Base-by-base conservation (phyloP, 2,797 vertebrate genomes). In the Lateolabrax maculatus region DNA sequence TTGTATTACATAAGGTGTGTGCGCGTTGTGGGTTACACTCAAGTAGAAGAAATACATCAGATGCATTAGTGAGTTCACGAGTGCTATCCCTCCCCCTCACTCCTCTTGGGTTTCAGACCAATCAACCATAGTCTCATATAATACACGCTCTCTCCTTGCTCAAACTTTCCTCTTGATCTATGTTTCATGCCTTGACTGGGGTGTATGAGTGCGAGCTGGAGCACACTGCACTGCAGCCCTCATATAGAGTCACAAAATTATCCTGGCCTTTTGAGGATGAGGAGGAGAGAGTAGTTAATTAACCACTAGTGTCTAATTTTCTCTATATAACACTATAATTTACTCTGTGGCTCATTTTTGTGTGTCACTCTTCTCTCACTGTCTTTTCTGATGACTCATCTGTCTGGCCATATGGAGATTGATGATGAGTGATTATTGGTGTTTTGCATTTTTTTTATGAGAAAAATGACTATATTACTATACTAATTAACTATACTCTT, bases 111-210 rank as follows among this genome's bases (percentile, higher is more conserved):
- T 84, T 90, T 87, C 81, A 86, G 49, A 81, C 85, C 88, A 86
- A 90, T 91, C 89, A 92, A 69, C 75, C 82, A 70, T 27, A 55
- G 70, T 74, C 79, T 85, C 69, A 61, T 73, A 83, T 83, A 76
- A 83, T 79, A 77, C 85, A 52, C 48, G 53, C 70, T 52, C 75
- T 76, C 88, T 78, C 80, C 79, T 56, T 9, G 56, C 85, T 90
- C 79, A 87, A 86, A 88, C 85, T 81, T 89, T 90, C 86, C 81
- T 89, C 89, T 92, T 92, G 89, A 93, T 93, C 93, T 91, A 90
- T 91, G 87, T 93, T 93, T 93, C 84, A 92, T 90, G 90, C 63
- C 74, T 66, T 41, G 62, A 70, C 84, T 79, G 76, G 82, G 58
- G 62, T 77, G 66, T 41, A 43, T 9, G 61, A 89, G 86, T 74